Conservation (phyloP, 2,888 invertebrate genomes). For the Neoaliturus tenellus region DNA sequence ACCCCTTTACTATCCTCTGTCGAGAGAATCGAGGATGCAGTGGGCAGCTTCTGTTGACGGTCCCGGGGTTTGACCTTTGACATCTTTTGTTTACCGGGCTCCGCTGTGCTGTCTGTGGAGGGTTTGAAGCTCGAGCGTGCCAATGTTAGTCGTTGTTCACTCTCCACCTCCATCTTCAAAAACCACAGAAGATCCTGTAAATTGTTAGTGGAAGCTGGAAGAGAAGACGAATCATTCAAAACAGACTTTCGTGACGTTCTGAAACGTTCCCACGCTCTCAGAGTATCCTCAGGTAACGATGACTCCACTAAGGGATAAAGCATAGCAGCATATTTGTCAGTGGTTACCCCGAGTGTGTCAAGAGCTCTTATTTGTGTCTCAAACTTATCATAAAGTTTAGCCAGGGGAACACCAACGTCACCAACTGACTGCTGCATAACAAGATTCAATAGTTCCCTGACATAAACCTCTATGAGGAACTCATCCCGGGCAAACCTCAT, state of each 20-base stretch:
- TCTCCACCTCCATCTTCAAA: conserved; percentile 66
- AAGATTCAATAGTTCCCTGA: conserved; percentile 64
- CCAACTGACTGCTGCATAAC: conserved; percentile 66
- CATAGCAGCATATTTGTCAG: conserved; percentile 67
- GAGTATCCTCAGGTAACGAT: conserved; percentile 66
- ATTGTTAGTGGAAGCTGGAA: conserved; percentile 30
- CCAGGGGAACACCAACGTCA: neutral
- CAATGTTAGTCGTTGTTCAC: conserved; percentile 64
- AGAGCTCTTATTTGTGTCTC: conserved; percentile 67
- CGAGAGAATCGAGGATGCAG: conserved; percentile 60
- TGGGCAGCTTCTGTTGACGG: neutral
- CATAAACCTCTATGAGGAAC: conserved; percentile 39
- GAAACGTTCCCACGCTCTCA: conserved; percentile 65
- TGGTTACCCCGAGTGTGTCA: conserved; percentile 66
- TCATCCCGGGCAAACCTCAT: conserved; percentile 55
- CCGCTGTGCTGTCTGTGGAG: neutral
- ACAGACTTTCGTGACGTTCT: conserved; percentile 33
- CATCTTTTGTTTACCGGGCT: neutral
- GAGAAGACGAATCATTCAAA: neutral
- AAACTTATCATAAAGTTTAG: conserved; percentile 66
- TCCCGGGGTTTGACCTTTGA: neutral
- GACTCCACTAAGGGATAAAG: conserved; percentile 69
- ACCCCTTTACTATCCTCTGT: conserved; percentile 47
- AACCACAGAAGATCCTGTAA: conserved; percentile 61
- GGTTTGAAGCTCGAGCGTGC: conserved; percentile 56